Evolutionary conservation across 2,113 vertebrate genomes (phyloP).

Genomic region (Murina feae): DNA sequence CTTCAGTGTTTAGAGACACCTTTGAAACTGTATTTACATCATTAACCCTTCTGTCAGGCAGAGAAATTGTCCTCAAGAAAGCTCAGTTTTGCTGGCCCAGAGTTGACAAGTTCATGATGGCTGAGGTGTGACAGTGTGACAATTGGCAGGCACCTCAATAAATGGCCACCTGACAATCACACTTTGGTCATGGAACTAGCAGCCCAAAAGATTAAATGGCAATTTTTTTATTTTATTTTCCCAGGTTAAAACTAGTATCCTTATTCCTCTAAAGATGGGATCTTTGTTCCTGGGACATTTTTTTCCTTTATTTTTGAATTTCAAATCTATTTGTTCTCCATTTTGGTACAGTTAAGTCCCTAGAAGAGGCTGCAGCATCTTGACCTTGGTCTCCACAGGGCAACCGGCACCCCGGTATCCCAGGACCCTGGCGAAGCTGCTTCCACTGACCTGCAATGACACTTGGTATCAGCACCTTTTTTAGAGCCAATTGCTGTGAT

Average conservation of each 20-base stretch:
- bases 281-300: not conserved
- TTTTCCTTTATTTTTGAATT: not conserved
- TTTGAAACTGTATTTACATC: not conserved
- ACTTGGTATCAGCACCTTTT: not conserved
- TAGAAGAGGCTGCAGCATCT: not conserved
- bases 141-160: not conserved
- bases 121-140: not conserved
- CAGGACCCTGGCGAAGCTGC: not conserved
- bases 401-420: not conserved
- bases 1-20: not conserved
- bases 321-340: not conserved
- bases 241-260: not conserved
- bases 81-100: not conserved
- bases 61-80: not conserved
- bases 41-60: not conserved
- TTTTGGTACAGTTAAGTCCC: not conserved
- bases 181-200: no score
- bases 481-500: not conserved
- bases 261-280: not conserved
- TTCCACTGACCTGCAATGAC: fast-evolving
- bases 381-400: not conserved
- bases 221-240: not conserved
- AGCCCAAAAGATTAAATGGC: not conserved
- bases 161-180: not conserved
- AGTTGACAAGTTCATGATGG: no score